A percentile compares a stretch with the other conserved stretches of the same genome.
phyloP scores from a whole-genome alignment of 2,113 vertebrate species.

The Fulmarus glacialis region DNA sequence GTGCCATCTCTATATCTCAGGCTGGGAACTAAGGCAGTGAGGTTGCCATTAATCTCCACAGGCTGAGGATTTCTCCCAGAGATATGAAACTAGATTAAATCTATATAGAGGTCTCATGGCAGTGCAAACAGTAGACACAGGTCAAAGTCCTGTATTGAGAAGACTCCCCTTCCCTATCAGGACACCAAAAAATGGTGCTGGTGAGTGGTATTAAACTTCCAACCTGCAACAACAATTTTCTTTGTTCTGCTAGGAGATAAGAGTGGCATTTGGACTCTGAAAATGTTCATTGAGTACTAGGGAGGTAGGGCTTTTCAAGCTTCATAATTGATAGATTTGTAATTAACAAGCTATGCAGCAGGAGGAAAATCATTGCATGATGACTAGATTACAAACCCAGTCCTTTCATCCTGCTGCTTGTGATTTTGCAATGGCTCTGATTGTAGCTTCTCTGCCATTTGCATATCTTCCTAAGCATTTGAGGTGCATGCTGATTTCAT shows the following conservation, averaged over 20 bases:
- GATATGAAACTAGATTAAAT: not conserved
- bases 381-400: constrained; percentile 48
- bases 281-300: not conserved
- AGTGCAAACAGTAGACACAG: not conserved
- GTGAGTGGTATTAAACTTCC: not conserved
- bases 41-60: constrained; percentile 10
- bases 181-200: not conserved
- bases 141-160: not conserved
- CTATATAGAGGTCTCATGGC: not conserved
- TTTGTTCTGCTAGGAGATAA: not conserved
- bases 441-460: constrained; percentile 60
- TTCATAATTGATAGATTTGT: constrained; percentile 54
- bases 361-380: constrained; percentile 52
- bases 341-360: constrained; percentile 54
- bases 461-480: constrained; percentile 57
- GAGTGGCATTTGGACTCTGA: not conserved
- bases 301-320: constrained; percentile 18
- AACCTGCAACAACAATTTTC: not conserved
- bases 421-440: constrained; percentile 56
- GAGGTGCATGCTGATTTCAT: constrained; percentile 51
- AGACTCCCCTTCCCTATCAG: not conserved
- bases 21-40: not conserved
- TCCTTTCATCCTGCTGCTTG: constrained; percentile 42
- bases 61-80: not conserved
- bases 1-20: constrained; percentile 11